These are phyloP conservation scores for Sinodicranocentrus sp. DNA, from an alignment of 2,888 invertebrate species.

Conservation along the genomic window DNA sequence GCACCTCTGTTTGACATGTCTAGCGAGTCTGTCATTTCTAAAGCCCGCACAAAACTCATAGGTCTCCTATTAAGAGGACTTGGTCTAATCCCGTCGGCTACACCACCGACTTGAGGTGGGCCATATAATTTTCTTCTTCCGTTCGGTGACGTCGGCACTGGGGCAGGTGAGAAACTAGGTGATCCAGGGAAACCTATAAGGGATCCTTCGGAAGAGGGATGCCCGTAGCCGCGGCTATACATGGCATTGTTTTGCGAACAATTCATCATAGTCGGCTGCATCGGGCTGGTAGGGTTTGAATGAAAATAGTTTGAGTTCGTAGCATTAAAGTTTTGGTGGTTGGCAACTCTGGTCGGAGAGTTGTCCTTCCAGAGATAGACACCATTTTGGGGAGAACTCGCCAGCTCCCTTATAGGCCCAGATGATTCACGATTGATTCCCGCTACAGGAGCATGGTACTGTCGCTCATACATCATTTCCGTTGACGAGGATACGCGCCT, in stretches of 20 bases:
- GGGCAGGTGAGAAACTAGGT: conserved; percentile 62
- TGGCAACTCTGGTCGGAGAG: conserved; percentile 83
- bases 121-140: conserved; percentile 80
- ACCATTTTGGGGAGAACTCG: conserved; percentile 91
- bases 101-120: conserved; percentile 78
- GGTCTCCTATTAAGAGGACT: conserved; percentile 85
- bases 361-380: conserved; percentile 90
- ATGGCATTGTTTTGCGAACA: conserved; percentile 76
- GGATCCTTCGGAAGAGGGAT: conserved; percentile 62
- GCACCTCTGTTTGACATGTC: conserved; percentile 82
- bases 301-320: conserved; percentile 80
- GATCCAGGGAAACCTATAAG: conserved; percentile 73
- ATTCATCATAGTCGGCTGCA: conserved; percentile 79
- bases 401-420: conserved; percentile 91
- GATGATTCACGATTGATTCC: conserved; percentile 78
- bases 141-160: conserved; percentile 85
- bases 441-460: conserved; percentile 50
- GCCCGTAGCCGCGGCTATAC: conserved; percentile 77
- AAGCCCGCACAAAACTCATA: conserved; percentile 92
- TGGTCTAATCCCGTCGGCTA: conserved; percentile 77
- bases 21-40: conserved; percentile 93
- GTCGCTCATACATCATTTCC: conserved; percentile 83
- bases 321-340: conserved; percentile 69
- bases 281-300: conserved; percentile 88
- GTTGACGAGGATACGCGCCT: conserved; percentile 90